Evolutionary conservation across 2,797 vertebrate species (phyloP), one percentile per base, ranked within the genome.

Genomic region (Neosalanx taihuensis): DNA sequence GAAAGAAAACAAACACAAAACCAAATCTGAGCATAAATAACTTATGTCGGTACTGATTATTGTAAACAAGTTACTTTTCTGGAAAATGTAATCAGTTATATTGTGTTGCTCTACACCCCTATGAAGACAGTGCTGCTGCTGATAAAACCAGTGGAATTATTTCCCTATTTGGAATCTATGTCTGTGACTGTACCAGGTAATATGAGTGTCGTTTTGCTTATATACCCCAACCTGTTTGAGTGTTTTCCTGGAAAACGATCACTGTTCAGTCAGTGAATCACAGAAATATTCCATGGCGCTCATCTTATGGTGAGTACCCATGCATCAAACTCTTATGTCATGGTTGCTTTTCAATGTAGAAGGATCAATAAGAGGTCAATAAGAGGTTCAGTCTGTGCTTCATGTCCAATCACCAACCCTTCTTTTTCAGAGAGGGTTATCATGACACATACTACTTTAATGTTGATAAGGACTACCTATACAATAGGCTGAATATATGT

Each of bases 31-130:
- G 69, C 74, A 66, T 68, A 73, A 78, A 82, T 74, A 82, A 79
- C 63, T 75, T 59, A 62, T 76, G 80, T 78, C 71, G 31, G 73
- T 9, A 78, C 61, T 67, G 78, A 83, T 85, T 81, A 82, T 74
- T 80, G 73, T 77, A 81, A 85, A 86, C 72, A 79, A 66, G 71
- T 31, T 31, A 53, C 4, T 33, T 69, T 72, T 76, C 56, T 74
- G 51, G 65, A 79, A 81, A 56, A 73, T 64, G 5, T 51, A 78
- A 86, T 58, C 31, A 26, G 53, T 13, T 29, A 67, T 67, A 18
- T 53, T 71, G 17, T 49, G 35, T 0, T 10, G 33, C 46, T 81
- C 74, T 80, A 7, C 18, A 51, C 9, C 6, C 18, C 15, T 69
- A 30, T 3, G 12, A 76, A 30, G 18, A 72, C 3, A 64, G 73